phyloP scores from a whole-genome alignment of 2,888 invertebrate genomes.

The Drosophila longiperda region DNA sequence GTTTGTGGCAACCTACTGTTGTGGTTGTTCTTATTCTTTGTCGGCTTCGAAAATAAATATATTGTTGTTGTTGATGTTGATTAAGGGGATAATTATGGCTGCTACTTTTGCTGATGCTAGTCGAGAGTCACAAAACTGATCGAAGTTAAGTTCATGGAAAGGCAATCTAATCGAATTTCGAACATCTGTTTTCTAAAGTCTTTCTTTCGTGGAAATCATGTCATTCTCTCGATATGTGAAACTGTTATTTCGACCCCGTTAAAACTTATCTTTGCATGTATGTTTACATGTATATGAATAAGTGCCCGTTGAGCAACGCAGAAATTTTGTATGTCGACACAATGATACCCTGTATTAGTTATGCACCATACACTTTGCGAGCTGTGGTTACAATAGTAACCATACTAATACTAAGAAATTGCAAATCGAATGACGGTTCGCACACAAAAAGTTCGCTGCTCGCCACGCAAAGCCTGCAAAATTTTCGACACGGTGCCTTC shows the following conservation, averaged over 20 bases:
- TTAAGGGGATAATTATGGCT: slow-evolving; percentile 1
- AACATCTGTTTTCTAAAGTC: neutral
- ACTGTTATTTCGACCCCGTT: neutral
- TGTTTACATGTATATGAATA: neutral
- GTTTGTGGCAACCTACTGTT: slow-evolving; percentile 26
- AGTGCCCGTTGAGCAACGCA: neutral
- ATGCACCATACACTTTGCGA: neutral
- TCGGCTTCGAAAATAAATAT: neutral
- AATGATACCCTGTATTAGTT: neutral
- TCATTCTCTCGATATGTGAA: neutral
- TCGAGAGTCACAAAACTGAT: neutral
- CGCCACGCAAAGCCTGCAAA: too few species aligned
- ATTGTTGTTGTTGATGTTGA: neutral
- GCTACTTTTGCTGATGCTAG: slow-evolving; percentile 27
- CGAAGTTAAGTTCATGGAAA: too few species aligned
- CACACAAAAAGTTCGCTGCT: too few species aligned
- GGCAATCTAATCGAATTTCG: too few species aligned
- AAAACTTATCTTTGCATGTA: neutral
- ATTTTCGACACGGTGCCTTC: too few species aligned
- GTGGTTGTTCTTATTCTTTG: neutral
- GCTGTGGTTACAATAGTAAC: neutral
- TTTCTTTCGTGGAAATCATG: neutral
- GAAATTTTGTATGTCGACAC: neutral
- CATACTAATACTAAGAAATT: too few species aligned
- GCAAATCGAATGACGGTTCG: too few species aligned